These are phyloP conservation scores for Melanotaenia maccullochi DNA, from an alignment of 2,797 vertebrate genomes.

Conservation along the genomic window DNA sequence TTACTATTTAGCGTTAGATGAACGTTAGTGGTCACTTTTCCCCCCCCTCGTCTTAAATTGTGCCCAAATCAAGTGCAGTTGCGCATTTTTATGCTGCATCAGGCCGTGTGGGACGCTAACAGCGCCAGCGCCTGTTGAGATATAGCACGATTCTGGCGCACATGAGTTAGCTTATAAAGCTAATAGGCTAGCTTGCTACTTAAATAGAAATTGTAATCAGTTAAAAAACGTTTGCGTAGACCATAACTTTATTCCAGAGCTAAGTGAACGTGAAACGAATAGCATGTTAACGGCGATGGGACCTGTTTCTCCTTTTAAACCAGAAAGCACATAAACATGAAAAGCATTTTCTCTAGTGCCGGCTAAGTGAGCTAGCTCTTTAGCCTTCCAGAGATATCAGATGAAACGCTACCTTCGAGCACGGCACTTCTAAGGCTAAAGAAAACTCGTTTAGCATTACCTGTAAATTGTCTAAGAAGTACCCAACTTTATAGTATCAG, in stretches of 20 bases:
- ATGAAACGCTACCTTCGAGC: background rate
- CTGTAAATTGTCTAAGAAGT: background rate
- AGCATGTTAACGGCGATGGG: accelerated
- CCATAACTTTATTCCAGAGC: slow-evolving; percentile 3
- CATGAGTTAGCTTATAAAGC: slow-evolving; percentile 74
- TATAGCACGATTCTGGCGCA: slow-evolving; percentile 74
- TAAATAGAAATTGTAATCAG: slow-evolving; percentile 15
- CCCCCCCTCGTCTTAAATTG: slow-evolving; percentile 23
- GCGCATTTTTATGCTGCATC: slow-evolving; percentile 80
- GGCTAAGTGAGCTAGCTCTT: background rate
- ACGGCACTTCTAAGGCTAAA: background rate
- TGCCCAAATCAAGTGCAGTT: slow-evolving; percentile 71
- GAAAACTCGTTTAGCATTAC: background rate
- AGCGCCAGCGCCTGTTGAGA: slow-evolving; percentile 66
- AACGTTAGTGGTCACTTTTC: slow-evolving; percentile 8
- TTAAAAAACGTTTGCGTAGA: slow-evolving; percentile 9
- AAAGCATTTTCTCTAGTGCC: background rate
- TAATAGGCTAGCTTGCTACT: slow-evolving; percentile 64
- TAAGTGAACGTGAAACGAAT: background rate
- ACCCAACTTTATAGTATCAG: background rate
- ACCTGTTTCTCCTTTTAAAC: background rate
- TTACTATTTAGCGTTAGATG: background rate
- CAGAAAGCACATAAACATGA: background rate
- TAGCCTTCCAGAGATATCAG: background rate
- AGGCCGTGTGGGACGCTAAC: slow-evolving; percentile 78